Evolutionary conservation across 2,797 vertebrate genomes (phyloP).

Genomic region (Sylvia borin): DNA sequence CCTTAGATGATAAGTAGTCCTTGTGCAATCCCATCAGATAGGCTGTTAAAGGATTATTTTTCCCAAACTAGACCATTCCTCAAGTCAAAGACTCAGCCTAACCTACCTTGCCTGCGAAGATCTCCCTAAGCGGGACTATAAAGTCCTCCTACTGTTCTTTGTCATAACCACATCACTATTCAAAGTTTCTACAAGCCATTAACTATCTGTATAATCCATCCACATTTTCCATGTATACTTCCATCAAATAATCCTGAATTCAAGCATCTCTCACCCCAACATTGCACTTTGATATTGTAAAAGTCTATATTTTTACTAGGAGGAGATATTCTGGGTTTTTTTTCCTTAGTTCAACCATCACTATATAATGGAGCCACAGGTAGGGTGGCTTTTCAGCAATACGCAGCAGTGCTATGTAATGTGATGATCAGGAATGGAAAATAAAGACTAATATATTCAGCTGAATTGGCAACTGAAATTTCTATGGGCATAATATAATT

Average conservation of each 20-base stretch:
- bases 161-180: background rate
- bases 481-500: conserved; percentile 25
- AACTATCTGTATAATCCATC: background rate
- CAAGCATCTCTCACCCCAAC: background rate
- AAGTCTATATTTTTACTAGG: background rate
- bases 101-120: background rate
- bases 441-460: conserved; percentile 25
- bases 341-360: background rate
- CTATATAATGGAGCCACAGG: background rate
- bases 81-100: background rate
- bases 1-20: background rate
- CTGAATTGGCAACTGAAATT: background rate
- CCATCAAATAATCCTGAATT: background rate
- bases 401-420: background rate
- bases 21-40: background rate
- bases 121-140: background rate
- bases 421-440: background rate
- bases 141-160: background rate
- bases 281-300: background rate
- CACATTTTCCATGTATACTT: background rate
- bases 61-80: background rate
- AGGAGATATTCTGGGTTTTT: background rate
- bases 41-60: background rate
- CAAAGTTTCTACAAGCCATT: background rate
- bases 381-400: background rate